Evolutionary conservation across 2,797 vertebrate genomes (phyloP).

Genomic region (Malurus splendens): DNA sequence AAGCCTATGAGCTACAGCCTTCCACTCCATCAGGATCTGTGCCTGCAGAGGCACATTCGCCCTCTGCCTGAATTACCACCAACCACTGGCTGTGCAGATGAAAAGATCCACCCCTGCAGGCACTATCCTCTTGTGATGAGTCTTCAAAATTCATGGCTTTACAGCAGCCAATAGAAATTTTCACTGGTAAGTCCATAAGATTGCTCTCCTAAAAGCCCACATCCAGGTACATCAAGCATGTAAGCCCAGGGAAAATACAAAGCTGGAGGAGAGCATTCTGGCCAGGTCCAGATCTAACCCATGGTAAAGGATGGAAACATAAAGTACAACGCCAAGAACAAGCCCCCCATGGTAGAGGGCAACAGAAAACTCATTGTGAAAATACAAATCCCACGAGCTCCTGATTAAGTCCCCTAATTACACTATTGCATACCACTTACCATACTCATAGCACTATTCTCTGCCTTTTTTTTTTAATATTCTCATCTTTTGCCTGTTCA

Average conservation of each 20-base stretch:
- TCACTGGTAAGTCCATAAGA: fast-evolving
- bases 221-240: fast-evolving
- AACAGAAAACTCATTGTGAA: background rate
- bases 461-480: background rate
- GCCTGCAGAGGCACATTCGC: background rate
- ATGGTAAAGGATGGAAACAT: background rate
- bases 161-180: background rate
- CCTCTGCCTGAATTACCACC: background rate
- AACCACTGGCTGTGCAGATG: background rate
- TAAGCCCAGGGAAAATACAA: background rate
- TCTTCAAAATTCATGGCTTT: background rate
- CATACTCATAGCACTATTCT: background rate
- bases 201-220: background rate
- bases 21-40: background rate
- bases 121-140: fast-evolving
- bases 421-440: background rate
- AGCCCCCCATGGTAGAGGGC: background rate
- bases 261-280: background rate
- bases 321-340: background rate
- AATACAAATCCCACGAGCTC: background rate
- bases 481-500: background rate
- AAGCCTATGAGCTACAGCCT: background rate
- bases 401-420: background rate
- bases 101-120: background rate
- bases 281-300: background rate